Evolutionary conservation across 1,140 invertebrate species (phyloP).

Genomic region (Pogonus chalceus): DNA sequence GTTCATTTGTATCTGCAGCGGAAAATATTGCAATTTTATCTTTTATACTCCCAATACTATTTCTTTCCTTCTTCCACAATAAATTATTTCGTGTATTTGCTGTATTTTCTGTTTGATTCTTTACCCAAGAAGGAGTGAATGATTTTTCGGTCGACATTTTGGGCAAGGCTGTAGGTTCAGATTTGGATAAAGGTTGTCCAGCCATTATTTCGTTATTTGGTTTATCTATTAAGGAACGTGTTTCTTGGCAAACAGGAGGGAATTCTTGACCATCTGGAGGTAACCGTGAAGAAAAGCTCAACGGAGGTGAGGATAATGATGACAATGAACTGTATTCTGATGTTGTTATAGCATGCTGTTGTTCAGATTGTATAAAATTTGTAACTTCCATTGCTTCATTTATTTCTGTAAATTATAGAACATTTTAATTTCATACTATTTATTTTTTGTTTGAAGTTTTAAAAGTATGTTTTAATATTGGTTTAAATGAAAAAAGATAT

Average conservation of each 20-base stretch:
- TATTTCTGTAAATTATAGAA: neutral
- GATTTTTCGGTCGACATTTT: neutral
- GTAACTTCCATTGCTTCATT: neutral
- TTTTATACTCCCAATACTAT: constrained; percentile 66
- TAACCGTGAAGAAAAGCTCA: constrained; percentile 47
- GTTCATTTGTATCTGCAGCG: constrained; percentile 3
- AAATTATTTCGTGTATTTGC: constrained; percentile 18
- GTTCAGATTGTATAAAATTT: neutral
- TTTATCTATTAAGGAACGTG: constrained; percentile 19
- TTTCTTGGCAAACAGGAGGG: constrained; percentile 63
- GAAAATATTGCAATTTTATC: constrained; percentile 87
- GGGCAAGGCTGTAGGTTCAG: neutral
- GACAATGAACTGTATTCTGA: constrained; percentile 1
- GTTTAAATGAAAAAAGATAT: neutral
- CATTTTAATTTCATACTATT: neutral
- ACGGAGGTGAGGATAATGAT: constrained; percentile 26
- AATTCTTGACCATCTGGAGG: constrained; percentile 84
- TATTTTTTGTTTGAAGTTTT: neutral
- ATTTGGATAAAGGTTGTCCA: neutral
- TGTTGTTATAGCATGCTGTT: neutral
- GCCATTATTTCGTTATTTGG: neutral
- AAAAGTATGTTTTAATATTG: neutral
- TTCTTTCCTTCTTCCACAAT: constrained; percentile 58
- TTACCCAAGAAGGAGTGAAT: neutral
- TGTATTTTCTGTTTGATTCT: constrained; percentile 11